phyloP scores from a whole-genome alignment of 2,797 vertebrate species.

The Lutjanus argentimaculatus region DNA sequence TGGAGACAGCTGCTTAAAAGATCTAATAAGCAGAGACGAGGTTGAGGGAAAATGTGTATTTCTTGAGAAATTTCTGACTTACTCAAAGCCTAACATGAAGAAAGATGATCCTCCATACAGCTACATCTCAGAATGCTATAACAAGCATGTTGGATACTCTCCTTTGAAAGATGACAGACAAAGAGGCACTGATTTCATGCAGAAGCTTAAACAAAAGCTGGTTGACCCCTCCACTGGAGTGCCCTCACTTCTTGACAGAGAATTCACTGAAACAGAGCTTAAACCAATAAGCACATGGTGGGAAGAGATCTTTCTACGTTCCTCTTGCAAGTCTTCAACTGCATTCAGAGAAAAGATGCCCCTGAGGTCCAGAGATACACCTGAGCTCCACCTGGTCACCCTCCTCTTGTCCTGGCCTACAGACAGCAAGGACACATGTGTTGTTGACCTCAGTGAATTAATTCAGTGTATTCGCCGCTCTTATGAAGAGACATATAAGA shows the following conservation, averaged over 20 bases:
- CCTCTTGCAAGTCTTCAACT: background rate
- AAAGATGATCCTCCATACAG: conserved; percentile 13
- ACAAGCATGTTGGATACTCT: conserved; percentile 3
- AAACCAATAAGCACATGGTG: conserved; percentile 18
- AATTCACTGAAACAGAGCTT: background rate
- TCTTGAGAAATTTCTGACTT: conserved; percentile 12
- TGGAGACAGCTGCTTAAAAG: conserved; percentile 17
- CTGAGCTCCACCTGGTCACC: conserved; percentile 35
- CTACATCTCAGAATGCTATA: background rate
- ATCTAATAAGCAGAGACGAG: conserved; percentile 3
- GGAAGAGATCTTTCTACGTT: background rate
- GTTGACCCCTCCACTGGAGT: background rate
- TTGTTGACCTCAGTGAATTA: background rate
- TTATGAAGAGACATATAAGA: background rate
- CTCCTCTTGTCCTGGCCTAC: conserved; percentile 36
- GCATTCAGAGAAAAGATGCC: rapidly evolving
- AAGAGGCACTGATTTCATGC: background rate
- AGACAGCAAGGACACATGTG: background rate
- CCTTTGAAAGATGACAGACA: background rate
- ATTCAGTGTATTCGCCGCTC: background rate
- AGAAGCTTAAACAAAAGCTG: background rate
- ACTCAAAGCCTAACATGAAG: conserved; percentile 1
- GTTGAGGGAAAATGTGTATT: conserved; percentile 23
- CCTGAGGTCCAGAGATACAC: background rate
- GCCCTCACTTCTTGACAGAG: background rate